Percentiles rank a stretch among this genome's conserved stretches.
phyloP scores from a whole-genome alignment of 2,113 vertebrate genomes.

The Malaclemys terrapin region DNA sequence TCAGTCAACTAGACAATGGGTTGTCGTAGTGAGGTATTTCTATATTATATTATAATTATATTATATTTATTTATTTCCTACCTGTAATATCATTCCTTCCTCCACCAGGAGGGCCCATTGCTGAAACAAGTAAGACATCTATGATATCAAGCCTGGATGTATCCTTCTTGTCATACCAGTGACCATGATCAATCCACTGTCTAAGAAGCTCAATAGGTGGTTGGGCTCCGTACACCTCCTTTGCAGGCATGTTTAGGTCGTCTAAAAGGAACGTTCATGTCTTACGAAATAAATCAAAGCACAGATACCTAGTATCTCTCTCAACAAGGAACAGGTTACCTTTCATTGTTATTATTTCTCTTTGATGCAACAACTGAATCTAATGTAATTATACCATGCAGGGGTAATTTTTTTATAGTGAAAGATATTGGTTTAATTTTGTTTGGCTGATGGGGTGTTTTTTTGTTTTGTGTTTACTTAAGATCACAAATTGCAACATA shows the following conservation, averaged over 20 bases:
- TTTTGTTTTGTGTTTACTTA: background rate
- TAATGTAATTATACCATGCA: background rate
- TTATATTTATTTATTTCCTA: conserved; percentile 59
- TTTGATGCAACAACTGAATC: background rate
- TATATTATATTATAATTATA: background rate
- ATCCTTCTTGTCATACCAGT: conserved; percentile 95
- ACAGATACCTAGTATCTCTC: background rate
- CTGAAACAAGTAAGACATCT: conserved; percentile 88
- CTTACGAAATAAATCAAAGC: background rate
- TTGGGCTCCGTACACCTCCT: conserved; percentile 93
- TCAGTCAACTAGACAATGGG: background rate
- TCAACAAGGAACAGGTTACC: background rate
- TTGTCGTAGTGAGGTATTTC: accelerated
- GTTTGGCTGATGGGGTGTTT: background rate
- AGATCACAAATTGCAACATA: background rate
- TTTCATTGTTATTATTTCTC: background rate
- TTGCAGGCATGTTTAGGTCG: conserved; percentile 96
- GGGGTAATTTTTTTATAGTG: background rate
- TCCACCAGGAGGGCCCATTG: conserved; percentile 95
- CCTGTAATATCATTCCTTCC: conserved; percentile 94
- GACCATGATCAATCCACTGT: conserved; percentile 91
- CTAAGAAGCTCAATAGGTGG: conserved; percentile 93
- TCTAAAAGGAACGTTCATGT: conserved; percentile 74
- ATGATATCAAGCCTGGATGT: conserved; percentile 82
- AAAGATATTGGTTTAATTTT: background rate